Evolutionary conservation across 2,888 invertebrate genomes (phyloP).

Genomic region (Dexiosoma caninum): DNA sequence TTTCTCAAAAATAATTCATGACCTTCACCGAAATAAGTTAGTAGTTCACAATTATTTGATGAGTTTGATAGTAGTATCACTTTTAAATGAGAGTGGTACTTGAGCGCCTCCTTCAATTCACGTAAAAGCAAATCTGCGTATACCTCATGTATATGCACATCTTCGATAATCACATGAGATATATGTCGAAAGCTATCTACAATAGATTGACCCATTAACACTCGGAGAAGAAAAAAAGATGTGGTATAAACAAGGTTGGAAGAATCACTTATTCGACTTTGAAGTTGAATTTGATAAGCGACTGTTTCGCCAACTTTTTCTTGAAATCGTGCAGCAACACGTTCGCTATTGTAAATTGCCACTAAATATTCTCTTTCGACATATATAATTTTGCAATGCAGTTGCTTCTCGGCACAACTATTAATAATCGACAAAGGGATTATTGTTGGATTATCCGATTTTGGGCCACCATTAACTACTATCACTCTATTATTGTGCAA

Average conservation of each 20-base stretch:
- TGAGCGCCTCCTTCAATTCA: slow-evolving; percentile 86
- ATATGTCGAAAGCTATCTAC: slow-evolving; percentile 68
- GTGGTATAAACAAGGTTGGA: slow-evolving; percentile 70
- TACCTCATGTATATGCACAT: slow-evolving; percentile 94
- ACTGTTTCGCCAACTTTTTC: slow-evolving; percentile 84
- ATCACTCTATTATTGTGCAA: slow-evolving; percentile 83
- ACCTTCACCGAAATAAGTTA: slow-evolving; percentile 67
- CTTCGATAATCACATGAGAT: slow-evolving; percentile 93
- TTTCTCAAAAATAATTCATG: slow-evolving; percentile 58
- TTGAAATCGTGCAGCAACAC: slow-evolving; percentile 84
- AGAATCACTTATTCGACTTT: slow-evolving; percentile 68
- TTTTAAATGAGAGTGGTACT: slow-evolving; percentile 84
- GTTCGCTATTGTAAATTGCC: slow-evolving; percentile 91
- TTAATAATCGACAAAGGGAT: slow-evolving; percentile 94
- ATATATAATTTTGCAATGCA: slow-evolving; percentile 90
- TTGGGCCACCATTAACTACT: slow-evolving; percentile 92
- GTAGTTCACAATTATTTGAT: slow-evolving; percentile 58
- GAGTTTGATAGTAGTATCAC: slow-evolving; percentile 92
- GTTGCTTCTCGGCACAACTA: slow-evolving; percentile 81
- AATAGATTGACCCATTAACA: slow-evolving; percentile 88
- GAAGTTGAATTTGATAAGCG: slow-evolving; percentile 78
- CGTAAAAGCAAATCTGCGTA: slow-evolving; percentile 93
- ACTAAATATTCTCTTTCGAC: slow-evolving; percentile 93
- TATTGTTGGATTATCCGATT: slow-evolving; percentile 94
- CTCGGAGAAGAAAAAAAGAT: slow-evolving; percentile 80